These are phyloP conservation scores for Anorthoa munda DNA, from an alignment of 2,888 invertebrate species.

Conservation along the genomic window DNA sequence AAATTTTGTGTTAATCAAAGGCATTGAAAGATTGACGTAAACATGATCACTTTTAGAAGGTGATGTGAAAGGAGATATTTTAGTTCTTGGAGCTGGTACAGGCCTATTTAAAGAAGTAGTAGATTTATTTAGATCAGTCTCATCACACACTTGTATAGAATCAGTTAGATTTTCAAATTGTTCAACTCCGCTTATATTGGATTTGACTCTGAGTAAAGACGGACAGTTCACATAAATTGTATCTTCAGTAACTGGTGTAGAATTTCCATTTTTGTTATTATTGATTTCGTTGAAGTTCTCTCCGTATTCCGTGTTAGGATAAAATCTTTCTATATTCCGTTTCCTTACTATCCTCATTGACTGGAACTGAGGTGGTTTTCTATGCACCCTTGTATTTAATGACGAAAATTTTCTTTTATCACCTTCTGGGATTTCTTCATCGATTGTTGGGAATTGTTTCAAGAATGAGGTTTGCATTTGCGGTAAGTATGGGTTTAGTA, in stretches of 20 bases:
- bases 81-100: slow-evolving; percentile 91
- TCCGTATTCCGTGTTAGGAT: slow-evolving; percentile 88
- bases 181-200: slow-evolving; percentile 85
- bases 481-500: slow-evolving; percentile 85
- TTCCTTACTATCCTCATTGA: slow-evolving; percentile 88
- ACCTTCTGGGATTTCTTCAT: slow-evolving; percentile 80
- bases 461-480: slow-evolving; percentile 85
- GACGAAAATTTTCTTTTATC: slow-evolving; percentile 86
- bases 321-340: slow-evolving; percentile 88
- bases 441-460: slow-evolving; percentile 85
- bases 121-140: slow-evolving; percentile 80
- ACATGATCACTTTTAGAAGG: slow-evolving; percentile 90
- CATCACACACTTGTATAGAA: slow-evolving; percentile 92
- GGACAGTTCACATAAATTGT: slow-evolving; percentile 88
- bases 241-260: slow-evolving; percentile 76
- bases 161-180: slow-evolving; percentile 92
- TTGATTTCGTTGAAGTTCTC: slow-evolving; percentile 88
- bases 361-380: slow-evolving; percentile 84
- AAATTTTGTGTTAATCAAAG: slow-evolving; percentile 81
- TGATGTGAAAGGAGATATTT: slow-evolving; percentile 80
- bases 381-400: slow-evolving; percentile 83
- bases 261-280: slow-evolving; percentile 81
- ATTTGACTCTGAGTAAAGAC: slow-evolving; percentile 79
- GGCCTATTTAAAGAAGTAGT: slow-evolving; percentile 90
- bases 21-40: slow-evolving; percentile 91